Base-by-base conservation (phyloP, 2,888 invertebrate species). In the Proisotoma minuta region DNA sequence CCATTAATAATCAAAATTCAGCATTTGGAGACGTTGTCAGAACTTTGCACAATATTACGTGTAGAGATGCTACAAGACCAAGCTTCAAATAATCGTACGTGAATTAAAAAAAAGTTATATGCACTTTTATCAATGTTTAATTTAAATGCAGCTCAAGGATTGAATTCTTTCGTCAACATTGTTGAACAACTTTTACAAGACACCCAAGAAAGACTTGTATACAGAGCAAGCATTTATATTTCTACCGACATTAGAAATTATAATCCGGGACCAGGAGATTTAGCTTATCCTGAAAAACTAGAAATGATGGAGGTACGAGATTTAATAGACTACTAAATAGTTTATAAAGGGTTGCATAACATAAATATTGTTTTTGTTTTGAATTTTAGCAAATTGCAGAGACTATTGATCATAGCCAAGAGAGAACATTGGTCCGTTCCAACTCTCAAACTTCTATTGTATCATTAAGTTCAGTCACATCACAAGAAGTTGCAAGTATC, bases 231-330 rank as follows among this genome's bases (percentile, higher is more conserved):
- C 81, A 85, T 97, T 72, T 98, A 95, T 78, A 84, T 98, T 65
- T 87, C 91, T 59, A 87, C 89, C 1, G 98, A 99, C 79, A 91
- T 99, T 72, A 81, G 90, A 63, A 84, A 85, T 72, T 91, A 91
- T 77, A 84, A 88, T 66, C 92, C 98, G 0, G 94, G 94, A 12
- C 85, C 89, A 3, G 98, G 98, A 0, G 99, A 99, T 81, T 83
- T 99, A 65, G 96, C 97, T 0, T 99, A 99, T 81, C 99, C 99
- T 0, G 93, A 96, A 74, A 97, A 98, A 78, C 81, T 99, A 66
- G 86, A 91, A 78, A 96, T 98, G 91, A 98, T 99, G 95, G 93
- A 96, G 84, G 91, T 81, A 68, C 57, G 59, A 4, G 20, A 26
- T 48, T 34, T 34, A 34, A 10, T 34, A 10, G 8, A 34, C 34